Conservation (phyloP, 2,113 vertebrate genomes). For the Scolopax mira region DNA sequence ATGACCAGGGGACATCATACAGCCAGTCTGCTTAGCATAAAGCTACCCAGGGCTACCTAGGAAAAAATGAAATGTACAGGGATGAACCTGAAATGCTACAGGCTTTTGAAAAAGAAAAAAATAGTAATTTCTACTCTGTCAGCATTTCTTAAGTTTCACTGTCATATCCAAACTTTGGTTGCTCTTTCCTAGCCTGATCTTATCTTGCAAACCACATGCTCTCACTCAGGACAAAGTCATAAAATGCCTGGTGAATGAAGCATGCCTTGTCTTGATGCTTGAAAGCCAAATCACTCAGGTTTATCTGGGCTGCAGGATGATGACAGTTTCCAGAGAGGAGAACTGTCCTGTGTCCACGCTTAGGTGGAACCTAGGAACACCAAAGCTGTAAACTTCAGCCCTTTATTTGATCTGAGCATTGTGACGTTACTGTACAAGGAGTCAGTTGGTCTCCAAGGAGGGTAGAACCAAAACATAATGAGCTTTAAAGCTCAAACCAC, state of each 20-base stretch:
- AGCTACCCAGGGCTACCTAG: neutral
- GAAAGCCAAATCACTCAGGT: neutral
- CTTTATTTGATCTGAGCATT: neutral
- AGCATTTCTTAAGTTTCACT: slow-evolving; percentile 14
- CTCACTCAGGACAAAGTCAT: neutral
- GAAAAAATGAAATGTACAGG: neutral
- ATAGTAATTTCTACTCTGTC: neutral
- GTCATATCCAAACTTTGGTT: neutral
- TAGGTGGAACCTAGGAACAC: neutral
- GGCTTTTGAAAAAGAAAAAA: neutral
- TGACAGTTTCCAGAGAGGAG: neutral
- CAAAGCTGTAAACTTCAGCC: neutral
- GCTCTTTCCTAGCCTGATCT: slow-evolving; percentile 14
- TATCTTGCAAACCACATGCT: slow-evolving; percentile 30
- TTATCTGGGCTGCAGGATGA: neutral
- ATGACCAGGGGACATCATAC: neutral
- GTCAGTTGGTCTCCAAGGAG: neutral
- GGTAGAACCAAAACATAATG: neutral
- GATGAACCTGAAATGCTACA: neutral
- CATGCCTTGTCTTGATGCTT: neutral
- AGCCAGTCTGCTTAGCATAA: neutral
- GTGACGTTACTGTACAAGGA: neutral
- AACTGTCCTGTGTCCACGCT: neutral
- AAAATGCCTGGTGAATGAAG: neutral
- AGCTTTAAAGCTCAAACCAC: slow-evolving; percentile 45